phyloP scores from a whole-genome alignment of 1,140 invertebrate genomes.

The Acarapis woodi region DNA sequence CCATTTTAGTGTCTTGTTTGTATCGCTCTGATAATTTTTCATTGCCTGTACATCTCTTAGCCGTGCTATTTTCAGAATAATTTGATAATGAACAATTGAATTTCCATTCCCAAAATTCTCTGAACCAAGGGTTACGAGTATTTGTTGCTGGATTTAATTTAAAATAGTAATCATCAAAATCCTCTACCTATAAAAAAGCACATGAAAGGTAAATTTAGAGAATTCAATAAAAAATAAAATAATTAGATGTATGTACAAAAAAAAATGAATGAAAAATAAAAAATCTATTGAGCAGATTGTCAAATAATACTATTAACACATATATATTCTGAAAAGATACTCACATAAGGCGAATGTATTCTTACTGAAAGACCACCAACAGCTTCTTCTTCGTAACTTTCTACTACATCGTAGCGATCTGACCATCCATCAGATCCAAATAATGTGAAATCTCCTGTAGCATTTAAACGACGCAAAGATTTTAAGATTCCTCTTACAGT shows the following conservation, averaged over 20 bases:
- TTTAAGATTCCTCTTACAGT: constrained; percentile 34
- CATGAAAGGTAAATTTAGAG: no score
- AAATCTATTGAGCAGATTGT: no score
- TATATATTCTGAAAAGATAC: no score
- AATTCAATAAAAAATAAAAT: no score
- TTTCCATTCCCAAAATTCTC: constrained; percentile 37
- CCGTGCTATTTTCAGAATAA: no score
- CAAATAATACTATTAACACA: no score
- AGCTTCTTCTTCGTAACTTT: constrained; percentile 31
- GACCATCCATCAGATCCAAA: constrained; percentile 46
- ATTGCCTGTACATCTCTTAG: no score
- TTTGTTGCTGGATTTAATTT: constrained; percentile 30
- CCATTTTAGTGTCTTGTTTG: constrained; percentile 40
- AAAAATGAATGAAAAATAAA: no score
- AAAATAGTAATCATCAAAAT: constrained; percentile 38
- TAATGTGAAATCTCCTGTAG: constrained; percentile 30
- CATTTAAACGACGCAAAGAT: constrained; percentile 28
- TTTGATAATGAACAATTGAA: constrained; percentile 29
- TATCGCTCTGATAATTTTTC: constrained; percentile 23
- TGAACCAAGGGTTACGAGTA: constrained; percentile 39
- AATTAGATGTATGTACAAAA: no score
- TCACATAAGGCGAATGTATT: constrained; percentile 36
- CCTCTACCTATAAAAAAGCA: no score
- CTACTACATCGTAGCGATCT: constrained; percentile 39
- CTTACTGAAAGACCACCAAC: constrained; percentile 38